Conservation (phyloP, 1,140 invertebrate species). For the Nylanderia fulva region DNA sequence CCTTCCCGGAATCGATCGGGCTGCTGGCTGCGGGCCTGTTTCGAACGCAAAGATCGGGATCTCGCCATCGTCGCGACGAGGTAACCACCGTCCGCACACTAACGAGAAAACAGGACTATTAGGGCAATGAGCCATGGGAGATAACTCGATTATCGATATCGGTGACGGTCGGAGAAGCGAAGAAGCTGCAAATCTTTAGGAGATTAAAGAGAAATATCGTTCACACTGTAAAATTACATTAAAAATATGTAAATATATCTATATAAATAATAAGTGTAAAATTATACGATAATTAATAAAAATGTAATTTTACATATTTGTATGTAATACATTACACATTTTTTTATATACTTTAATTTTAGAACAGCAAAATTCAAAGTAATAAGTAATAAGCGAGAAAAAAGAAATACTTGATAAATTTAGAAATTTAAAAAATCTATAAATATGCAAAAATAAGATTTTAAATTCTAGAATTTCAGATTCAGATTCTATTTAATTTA, state of each 20-base stretch:
- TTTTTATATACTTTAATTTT: too few species aligned
- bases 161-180: background rate
- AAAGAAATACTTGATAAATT: background rate
- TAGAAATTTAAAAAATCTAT: too few species aligned
- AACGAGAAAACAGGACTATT: conserved; percentile 57
- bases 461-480: background rate
- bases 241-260: too few species aligned
- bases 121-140: conserved; percentile 47
- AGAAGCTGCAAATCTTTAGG: background rate
- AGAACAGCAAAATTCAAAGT: background rate
- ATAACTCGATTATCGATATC: conserved; percentile 52
- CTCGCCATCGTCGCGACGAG: conserved; percentile 11
- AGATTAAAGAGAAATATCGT: conserved; percentile 1
- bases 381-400: background rate
- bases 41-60: conserved; percentile 41
- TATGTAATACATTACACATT: too few species aligned
- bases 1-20: conserved; percentile 59
- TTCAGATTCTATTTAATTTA: background rate
- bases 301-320: too few species aligned
- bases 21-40: conserved; percentile 19
- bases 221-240: background rate
- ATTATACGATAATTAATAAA: too few species aligned
- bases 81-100: conserved; percentile 25
- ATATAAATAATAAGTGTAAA: too few species aligned
- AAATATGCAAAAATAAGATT: too few species aligned